A percentile compares a stretch with the other conserved stretches of the same genome.
phyloP scores from a whole-genome alignment of 2,797 vertebrate genomes.

The Liparis tanakae region DNA sequence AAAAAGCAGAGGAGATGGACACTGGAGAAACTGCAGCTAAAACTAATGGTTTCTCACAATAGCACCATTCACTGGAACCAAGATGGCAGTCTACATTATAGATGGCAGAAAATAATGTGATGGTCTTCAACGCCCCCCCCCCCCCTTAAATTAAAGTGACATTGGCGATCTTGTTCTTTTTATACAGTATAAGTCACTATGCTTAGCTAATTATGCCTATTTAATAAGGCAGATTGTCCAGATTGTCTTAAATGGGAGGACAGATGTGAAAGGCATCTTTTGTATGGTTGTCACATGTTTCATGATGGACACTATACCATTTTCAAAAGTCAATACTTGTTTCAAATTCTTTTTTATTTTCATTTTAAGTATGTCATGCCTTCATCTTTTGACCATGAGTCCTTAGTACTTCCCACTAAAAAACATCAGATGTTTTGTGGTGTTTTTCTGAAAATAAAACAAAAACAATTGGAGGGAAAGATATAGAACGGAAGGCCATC shows the following conservation, averaged over 20 bases:
- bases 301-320: no score
- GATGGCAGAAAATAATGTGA: conserved; percentile 35
- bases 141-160: conserved; percentile 28
- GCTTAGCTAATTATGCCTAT: conserved; percentile 42
- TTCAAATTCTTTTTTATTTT: not conserved
- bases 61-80: conserved; percentile 44
- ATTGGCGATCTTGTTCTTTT: conserved; percentile 17
- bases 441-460: conserved; percentile 61
- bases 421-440: conserved; percentile 42
- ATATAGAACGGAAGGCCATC: conserved; percentile 58
- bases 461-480: conserved; percentile 54
- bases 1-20: conserved; percentile 40
- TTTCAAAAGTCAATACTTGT: not conserved
- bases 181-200: conserved; percentile 33
- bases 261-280: conserved; percentile 15
- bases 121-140: conserved; percentile 32
- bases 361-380: not conserved
- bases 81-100: conserved; percentile 33
- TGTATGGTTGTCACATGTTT: not conserved
- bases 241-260: conserved; percentile 28
- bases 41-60: conserved; percentile 59
- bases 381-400: not conserved
- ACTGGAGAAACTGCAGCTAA: conserved; percentile 49
- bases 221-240: conserved; percentile 18
- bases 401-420: not conserved